Evolutionary conservation across 2,797 vertebrate genomes (phyloP).

Genomic region (Paguma larvata): DNA sequence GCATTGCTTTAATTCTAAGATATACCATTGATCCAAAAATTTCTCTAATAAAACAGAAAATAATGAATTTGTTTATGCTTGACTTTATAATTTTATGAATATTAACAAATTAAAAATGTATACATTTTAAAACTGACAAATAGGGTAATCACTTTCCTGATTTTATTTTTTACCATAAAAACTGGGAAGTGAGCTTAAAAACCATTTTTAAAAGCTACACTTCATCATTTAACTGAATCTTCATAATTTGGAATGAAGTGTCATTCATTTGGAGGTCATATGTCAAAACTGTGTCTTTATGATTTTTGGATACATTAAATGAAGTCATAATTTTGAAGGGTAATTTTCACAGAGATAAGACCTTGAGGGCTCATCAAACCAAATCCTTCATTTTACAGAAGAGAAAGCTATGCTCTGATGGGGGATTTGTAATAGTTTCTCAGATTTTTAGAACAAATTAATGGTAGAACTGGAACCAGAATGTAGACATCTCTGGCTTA

Average conservation of each 20-base stretch:
- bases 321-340: not conserved
- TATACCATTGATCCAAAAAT: not conserved
- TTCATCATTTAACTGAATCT: slow-evolving; percentile 1
- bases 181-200: not conserved
- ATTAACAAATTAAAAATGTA: not conserved
- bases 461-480: not conserved
- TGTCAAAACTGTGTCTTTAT: not conserved
- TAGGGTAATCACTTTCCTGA: not conserved
- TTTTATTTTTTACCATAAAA: slow-evolving; percentile 27
- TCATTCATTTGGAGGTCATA: slow-evolving; percentile 10
- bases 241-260: not conserved
- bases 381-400: not conserved
- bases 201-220: not conserved
- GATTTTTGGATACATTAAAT: not conserved
- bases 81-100: not conserved
- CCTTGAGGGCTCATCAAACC: not conserved
- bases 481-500: not conserved
- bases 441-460: not conserved
- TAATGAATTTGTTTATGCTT: not conserved
- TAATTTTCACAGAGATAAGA: slow-evolving; percentile 6
- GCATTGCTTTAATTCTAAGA: not conserved
- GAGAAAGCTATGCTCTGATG: not conserved
- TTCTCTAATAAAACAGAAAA: not conserved
- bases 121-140: slow-evolving; percentile 4
- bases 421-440: not conserved